phyloP scores from a whole-genome alignment of 23 tunicate genomes.

The Halocynthia aurantium region DNA sequence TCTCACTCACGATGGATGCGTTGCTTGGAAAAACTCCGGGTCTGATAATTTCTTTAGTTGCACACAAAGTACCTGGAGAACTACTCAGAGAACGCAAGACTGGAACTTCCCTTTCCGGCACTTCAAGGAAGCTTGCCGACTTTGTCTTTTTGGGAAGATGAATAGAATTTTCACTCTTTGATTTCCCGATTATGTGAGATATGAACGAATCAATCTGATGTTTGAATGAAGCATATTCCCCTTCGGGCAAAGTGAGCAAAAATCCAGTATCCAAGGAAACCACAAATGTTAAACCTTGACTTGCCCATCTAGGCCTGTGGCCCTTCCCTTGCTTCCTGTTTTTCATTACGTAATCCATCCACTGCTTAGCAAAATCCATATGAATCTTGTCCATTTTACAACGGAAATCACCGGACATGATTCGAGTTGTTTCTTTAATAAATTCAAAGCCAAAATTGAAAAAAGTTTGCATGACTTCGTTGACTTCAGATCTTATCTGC shows the following conservation, averaged over 20 bases:
- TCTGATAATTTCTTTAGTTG: too few relatives aligned
- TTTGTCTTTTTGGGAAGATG: neutral
- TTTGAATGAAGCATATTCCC: constrained; percentile 39
- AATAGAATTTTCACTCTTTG: neutral
- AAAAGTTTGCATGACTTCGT: constrained; percentile 61
- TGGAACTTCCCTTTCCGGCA: constrained; percentile 4
- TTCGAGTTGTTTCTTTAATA: constrained; percentile 52
- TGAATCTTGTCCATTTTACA: constrained; percentile 44
- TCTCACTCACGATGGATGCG: neutral
- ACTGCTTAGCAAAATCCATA: constrained; percentile 24
- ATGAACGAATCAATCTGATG: constrained; percentile 45
- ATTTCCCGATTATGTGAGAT: constrained; percentile 63
- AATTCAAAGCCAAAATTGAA: constrained; percentile 83
- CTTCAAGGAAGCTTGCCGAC: constrained; percentile 5
- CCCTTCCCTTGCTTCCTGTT: constrained; percentile 57
- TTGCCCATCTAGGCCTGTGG: constrained; percentile 79
- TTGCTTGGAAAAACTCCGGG: too few relatives aligned
- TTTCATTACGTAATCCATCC: constrained; percentile 85
- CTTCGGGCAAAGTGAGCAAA: constrained; percentile 21
- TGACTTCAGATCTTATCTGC: constrained; percentile 23
- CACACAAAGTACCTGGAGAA: neutral
- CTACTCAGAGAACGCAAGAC: constrained; percentile 16
- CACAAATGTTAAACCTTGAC: constrained; percentile 73
- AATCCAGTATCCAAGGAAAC: constrained; percentile 34
- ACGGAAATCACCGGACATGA: constrained; percentile 54